These are phyloP conservation scores for Eubucco bourcierii DNA, from an alignment of 2,113 vertebrate genomes.

Conservation along the genomic window DNA sequence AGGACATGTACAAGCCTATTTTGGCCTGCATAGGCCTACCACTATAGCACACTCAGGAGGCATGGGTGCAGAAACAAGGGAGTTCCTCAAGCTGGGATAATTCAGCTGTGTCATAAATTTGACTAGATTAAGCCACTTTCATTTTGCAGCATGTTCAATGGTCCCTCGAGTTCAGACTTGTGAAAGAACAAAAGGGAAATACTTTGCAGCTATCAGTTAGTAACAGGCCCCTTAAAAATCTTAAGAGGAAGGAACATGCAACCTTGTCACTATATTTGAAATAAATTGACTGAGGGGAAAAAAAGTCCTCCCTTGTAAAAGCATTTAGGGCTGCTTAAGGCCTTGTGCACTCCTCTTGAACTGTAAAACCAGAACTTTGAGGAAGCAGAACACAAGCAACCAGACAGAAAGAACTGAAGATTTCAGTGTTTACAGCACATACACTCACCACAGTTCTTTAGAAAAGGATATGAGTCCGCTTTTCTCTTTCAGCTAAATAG, in stretches of 20 bases:
- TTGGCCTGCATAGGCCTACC: no score
- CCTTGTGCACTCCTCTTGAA: not conserved
- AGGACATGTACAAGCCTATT: no score
- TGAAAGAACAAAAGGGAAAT: slow-evolving; percentile 12
- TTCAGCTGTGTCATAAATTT: not conserved
- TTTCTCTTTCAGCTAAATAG: slow-evolving; percentile 34
- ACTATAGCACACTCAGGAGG: not conserved
- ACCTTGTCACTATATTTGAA: not conserved
- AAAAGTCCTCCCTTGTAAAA: not conserved
- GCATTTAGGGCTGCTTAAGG: not conserved
- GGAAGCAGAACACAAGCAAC: slow-evolving; percentile 8
- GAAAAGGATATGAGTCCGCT: slow-evolving; percentile 15
- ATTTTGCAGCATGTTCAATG: not conserved
- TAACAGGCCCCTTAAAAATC: not conserved
- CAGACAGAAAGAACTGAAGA: slow-evolving; percentile 20
- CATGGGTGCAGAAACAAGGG: not conserved
- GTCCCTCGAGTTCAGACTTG: not conserved
- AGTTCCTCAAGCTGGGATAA: not conserved
- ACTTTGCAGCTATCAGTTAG: slow-evolving; percentile 20
- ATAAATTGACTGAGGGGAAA: slow-evolving; percentile 5
- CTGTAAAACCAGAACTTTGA: not conserved
- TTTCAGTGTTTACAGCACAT: slow-evolving; percentile 43
- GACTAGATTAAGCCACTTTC: not conserved
- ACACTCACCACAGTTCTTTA: not conserved
- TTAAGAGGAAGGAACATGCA: not conserved